These are phyloP conservation scores for Brachionus angularis DNA, from an alignment of 1,140 invertebrate genomes.

Conservation along the genomic window DNA sequence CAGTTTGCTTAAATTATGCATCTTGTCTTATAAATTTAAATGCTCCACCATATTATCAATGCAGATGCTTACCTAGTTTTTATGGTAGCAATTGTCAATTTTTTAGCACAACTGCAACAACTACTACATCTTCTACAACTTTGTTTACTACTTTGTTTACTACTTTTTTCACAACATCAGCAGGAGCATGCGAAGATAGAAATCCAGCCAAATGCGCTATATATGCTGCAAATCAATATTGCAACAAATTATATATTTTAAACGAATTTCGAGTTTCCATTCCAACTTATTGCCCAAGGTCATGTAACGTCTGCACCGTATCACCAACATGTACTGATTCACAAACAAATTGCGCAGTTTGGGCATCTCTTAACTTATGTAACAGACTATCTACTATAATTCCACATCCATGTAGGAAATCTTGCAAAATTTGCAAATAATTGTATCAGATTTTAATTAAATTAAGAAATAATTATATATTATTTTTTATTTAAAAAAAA, in stretches of 20 bases:
- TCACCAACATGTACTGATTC: not conserved
- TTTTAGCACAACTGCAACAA: constrained; percentile 9
- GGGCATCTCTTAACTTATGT: constrained; percentile 5
- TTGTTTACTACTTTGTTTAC: too few relatives aligned
- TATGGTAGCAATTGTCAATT: constrained; percentile 41
- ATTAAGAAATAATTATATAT: too few relatives aligned
- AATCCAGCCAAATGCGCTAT: not conserved
- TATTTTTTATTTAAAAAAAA: too few relatives aligned
- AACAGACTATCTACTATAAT: not conserved
- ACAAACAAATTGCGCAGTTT: constrained; percentile 10
- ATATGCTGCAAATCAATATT: not conserved
- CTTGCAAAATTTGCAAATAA: constrained; percentile 15
- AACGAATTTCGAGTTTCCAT: too few relatives aligned
- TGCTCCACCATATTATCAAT: constrained; percentile 19
- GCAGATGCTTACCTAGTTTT: constrained; percentile 5
- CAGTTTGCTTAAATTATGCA: constrained; percentile 19
- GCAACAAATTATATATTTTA: not conserved
- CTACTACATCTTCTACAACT: not conserved
- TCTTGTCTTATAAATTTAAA: constrained; percentile 7
- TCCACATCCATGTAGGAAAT: constrained; percentile 25
- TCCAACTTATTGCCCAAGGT: too few relatives aligned
- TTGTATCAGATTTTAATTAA: too few relatives aligned
- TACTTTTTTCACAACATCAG: too few relatives aligned
- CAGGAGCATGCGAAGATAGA: too few relatives aligned
- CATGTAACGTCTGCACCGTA: not conserved